Evolutionary conservation across 2,888 invertebrate genomes (phyloP), one percentile per base, ranked within the genome.

Genomic region (Sinelater perroti): DNA sequence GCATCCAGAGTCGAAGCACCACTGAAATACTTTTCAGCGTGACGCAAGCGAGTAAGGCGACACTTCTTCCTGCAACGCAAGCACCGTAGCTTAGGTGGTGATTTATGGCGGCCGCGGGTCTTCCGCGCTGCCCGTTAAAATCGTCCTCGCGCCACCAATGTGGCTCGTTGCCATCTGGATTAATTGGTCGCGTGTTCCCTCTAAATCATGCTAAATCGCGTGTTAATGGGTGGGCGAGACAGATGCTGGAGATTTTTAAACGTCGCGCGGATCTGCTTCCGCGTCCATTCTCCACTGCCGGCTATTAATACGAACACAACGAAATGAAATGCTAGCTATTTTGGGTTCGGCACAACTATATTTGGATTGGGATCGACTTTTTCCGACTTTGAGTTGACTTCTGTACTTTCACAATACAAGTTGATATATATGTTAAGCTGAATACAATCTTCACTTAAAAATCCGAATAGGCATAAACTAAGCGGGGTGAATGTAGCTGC

Each of bases 101-200:
- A 40, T 40, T 40, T 40, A 40, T 24, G 13, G 13, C 8, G 13
- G 4, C 40, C 40, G 13, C 11, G 14, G 40, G 21, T 40, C 40
- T 40, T 40, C 40, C 40, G 40, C 40, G 21, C 11, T 20, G 10
- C 18, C 2, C 38, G 13, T 38, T 11, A 38, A 38, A 38, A 38
- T 17, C 21, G 20, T 38, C 38, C 20, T 38, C 18, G 18, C n/a
- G 4, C 5, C 11, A 13, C 5, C 18, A 20, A 14, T 24, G 24
- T 40, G 40, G 40, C 40, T 14, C 40, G 14, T 24, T 40, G 40
- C 40, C 40, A 40, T 40, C 14, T 20, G 13, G 24, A 40, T 35
- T 40, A 40, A 40, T 40, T 20, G 40, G 13, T 38, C 24, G 24
- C 13, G 6, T 24, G 40, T 40, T 40, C 10, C 8, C 24, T 40